Evolutionary conservation across 2,797 vertebrate genomes (phyloP), one percentile per base, ranked within the genome.

Genomic region (Rachycentron canadum): DNA sequence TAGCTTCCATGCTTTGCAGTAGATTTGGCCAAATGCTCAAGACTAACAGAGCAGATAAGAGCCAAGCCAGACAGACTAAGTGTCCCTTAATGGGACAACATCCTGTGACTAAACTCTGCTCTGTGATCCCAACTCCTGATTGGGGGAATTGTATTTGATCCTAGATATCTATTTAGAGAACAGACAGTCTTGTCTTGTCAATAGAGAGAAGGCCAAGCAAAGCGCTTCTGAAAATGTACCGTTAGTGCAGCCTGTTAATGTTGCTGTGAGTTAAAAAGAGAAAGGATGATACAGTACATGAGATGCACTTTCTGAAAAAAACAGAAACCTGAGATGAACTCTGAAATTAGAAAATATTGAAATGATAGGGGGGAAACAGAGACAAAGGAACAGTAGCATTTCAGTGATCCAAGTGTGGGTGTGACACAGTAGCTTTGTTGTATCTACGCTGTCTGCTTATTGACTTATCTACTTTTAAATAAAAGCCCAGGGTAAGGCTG

Each of bases 121-220:
- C 70, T 52, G 56, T 23, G 78, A 89, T 86, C 69, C 69, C 70
- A 78, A 36, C 60, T 73, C 63, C 78, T 81, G 88, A 89, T 87
- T 81, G 38, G 53, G 25, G 10, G 58, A 7, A 66, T 69, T 69
- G 66, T 10, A n/a, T 82, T 86, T 75, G 62, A 79, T 85, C 63
- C 60, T 62, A 76, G 65, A 72, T 68, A 76, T 78, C 81, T 67
- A 76, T 89, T 86, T 88, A 63, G 52, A 81, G 76, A 85, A 34
- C 76, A 73, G 58, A 67, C 64, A 63, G 77, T 73, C 72, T 80
- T 23, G 43, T 80, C 75, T 61, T 56, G 60, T 86, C 73, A 80
- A 69, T 50, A 79, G 59, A 90, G 71, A 79, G 63, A 69, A 78
- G 82, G 71, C 67, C 23, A 43, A 79, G 55, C 28, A 56, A 68